Conservation (phyloP, 2,797 vertebrate genomes). For the Spea hammondii region DNA sequence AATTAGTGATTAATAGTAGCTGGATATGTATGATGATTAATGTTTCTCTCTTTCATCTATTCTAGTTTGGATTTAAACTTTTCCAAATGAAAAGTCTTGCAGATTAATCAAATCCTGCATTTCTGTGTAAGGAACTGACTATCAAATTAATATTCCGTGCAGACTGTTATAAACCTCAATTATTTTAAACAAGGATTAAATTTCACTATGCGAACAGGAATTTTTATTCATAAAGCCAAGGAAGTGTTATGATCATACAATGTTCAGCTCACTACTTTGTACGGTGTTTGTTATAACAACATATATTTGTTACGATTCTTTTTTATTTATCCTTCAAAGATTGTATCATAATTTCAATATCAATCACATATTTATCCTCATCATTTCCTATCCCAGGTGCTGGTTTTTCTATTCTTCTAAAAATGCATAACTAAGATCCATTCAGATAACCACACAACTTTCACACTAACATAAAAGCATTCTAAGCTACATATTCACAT, state of each 20-base stretch:
- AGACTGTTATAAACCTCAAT: slow-evolving; percentile 18
- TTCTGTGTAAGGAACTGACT: slow-evolving; percentile 6
- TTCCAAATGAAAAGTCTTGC: slow-evolving; percentile 15
- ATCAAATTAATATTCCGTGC: slow-evolving; percentile 19
- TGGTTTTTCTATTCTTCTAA: too few species aligned
- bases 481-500: too few species aligned
- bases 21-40: slow-evolving; percentile 25
- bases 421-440: too few species aligned
- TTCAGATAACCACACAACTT: too few species aligned
- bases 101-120: slow-evolving; percentile 12
- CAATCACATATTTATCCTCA: slow-evolving; percentile 33
- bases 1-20: slow-evolving; percentile 21
- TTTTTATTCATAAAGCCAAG: neutral
- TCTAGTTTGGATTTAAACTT: slow-evolving; percentile 29
- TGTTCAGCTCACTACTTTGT: slow-evolving; percentile 10
- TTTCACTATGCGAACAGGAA: slow-evolving; percentile 18
- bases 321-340: slow-evolving; percentile 35
- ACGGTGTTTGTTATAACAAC: slow-evolving; percentile 24
- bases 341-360: slow-evolving; percentile 21
- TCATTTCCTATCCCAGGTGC: slow-evolving; percentile 10
- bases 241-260: slow-evolving; percentile 24
- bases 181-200: slow-evolving; percentile 35
- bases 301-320: slow-evolving; percentile 29
- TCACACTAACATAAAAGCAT: too few species aligned
- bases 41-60: slow-evolving; percentile 20